Conservation (phyloP, 2,888 invertebrate species). For the Drosophila fulvimacula region DNA sequence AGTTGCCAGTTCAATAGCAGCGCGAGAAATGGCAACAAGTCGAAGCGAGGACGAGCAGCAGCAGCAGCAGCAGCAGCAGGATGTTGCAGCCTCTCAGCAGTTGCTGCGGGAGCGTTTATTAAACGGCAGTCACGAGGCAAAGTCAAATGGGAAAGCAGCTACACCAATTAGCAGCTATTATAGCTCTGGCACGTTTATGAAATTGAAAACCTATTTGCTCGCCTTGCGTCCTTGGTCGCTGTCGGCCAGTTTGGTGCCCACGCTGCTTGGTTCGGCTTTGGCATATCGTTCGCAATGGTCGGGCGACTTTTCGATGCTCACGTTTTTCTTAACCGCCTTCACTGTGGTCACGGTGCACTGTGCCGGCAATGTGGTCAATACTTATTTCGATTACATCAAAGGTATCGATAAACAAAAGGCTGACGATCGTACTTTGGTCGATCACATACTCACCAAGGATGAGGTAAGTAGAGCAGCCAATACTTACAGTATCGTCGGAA, state of each 20-base stretch:
- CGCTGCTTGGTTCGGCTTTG: conserved; percentile 94
- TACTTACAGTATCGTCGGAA: neutral
- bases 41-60: conserved; percentile 38
- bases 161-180: conserved; percentile 23
- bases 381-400: conserved; percentile 97
- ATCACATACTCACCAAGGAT: conserved; percentile 93
- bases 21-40: conserved; percentile 70
- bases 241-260: conserved; percentile 95
- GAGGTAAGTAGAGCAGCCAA: conserved; percentile 83
- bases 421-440: conserved; percentile 97
- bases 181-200: conserved; percentile 88
- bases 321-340: conserved; percentile 92
- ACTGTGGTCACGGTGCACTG: conserved; percentile 97
- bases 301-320: conserved; percentile 91
- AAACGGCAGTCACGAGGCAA: conserved; percentile 49
- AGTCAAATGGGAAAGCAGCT: conserved; percentile 49
- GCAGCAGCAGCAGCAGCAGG: conserved; percentile 15
- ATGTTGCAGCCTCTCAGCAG: conserved; percentile 29
- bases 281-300: conserved; percentile 93
- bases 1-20: conserved; percentile 40
- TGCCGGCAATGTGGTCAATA: conserved; percentile 98
- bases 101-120: conserved; percentile 47
- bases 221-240: conserved; percentile 97
- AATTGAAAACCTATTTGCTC: conserved; percentile 93
- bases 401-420: conserved; percentile 97